Evolutionary conservation across 2,888 invertebrate species (phyloP).

Genomic region (Cremastinae sp.): DNA sequence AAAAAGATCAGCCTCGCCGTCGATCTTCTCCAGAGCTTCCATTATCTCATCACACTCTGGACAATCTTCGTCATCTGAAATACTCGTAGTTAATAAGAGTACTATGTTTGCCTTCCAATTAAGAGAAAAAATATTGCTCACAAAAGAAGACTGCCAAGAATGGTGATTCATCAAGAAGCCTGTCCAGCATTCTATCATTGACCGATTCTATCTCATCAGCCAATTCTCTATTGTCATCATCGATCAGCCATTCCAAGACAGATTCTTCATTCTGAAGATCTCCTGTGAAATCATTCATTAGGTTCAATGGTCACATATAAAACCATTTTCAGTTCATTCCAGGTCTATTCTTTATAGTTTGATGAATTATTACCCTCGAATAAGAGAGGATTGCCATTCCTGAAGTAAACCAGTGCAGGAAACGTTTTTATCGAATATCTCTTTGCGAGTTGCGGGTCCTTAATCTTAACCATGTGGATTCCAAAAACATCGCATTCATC

Average conservation of each 20-base stretch:
- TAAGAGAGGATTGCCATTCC: slow-evolving; percentile 85
- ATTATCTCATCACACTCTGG: slow-evolving; percentile 95
- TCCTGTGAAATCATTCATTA: slow-evolving; percentile 80
- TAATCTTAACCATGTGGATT: slow-evolving; percentile 95
- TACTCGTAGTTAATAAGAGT: too few species aligned
- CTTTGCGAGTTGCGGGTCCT: slow-evolving; percentile 94
- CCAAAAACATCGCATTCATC: slow-evolving; percentile 96
- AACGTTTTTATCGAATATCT: slow-evolving; percentile 96
- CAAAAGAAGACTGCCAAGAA: slow-evolving; percentile 95
- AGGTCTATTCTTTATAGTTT: not conserved
- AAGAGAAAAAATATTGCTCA: slow-evolving; percentile 81
- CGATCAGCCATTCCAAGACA: slow-evolving; percentile 94
- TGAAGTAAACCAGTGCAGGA: slow-evolving; percentile 94
- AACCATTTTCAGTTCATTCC: not conserved
- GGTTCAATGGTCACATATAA: too few species aligned
- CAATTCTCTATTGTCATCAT: slow-evolving; percentile 95
- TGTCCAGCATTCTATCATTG: slow-evolving; percentile 92
- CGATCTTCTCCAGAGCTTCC: slow-evolving; percentile 94
- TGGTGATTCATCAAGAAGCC: slow-evolving; percentile 91
- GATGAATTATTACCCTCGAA: slow-evolving; percentile 81
- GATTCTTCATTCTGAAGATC: slow-evolving; percentile 95
- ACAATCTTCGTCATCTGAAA: slow-evolving; percentile 92
- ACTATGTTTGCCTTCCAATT: too few species aligned
- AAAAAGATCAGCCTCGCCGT: slow-evolving; percentile 95
- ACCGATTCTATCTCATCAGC: slow-evolving; percentile 97